A percentile compares a stretch with the other conserved stretches of the same genome.
These are phyloP conservation scores for Chloropsis cyanopogon DNA, from an alignment of 2,113 vertebrate genomes.

Conservation along the genomic window DNA sequence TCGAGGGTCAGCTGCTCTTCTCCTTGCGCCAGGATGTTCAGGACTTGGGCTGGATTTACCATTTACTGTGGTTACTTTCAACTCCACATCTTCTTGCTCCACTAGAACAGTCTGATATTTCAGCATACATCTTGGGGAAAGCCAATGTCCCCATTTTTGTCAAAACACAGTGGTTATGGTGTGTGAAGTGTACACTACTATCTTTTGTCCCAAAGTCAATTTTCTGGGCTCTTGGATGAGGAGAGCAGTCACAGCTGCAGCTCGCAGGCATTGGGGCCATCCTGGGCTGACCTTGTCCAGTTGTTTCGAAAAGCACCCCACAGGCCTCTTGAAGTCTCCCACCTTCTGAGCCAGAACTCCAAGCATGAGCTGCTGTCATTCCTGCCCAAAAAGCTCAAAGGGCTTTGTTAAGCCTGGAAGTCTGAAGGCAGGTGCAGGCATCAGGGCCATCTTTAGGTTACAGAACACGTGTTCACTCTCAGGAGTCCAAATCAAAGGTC, in stretches of 20 bases:
- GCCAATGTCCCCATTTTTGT: neutral
- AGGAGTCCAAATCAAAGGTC: neutral
- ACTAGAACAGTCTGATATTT: neutral
- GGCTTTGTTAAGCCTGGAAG: neutral
- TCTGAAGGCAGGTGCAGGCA: neutral
- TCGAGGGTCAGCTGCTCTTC: neutral
- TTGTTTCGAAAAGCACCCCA: neutral
- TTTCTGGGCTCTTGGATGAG: neutral
- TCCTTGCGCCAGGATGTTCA: neutral
- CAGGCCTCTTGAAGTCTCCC: neutral
- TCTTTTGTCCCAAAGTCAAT: neutral
- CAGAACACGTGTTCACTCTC: fast-evolving
- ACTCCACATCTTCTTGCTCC: neutral
- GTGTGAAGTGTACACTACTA: neutral
- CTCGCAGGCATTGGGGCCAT: neutral
- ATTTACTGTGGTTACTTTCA: neutral
- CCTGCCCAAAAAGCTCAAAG: neutral
- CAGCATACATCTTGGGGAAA: neutral
- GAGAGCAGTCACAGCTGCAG: neutral
- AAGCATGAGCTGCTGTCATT: neutral
- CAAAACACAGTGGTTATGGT: neutral
- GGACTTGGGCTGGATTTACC: neutral
- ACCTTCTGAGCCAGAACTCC: neutral
- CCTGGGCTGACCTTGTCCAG: neutral
- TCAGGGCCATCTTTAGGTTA: neutral